Evolutionary conservation across 2,888 invertebrate species (phyloP), one percentile per base, ranked within the genome.

Genomic region (Masnerella sp.): DNA sequence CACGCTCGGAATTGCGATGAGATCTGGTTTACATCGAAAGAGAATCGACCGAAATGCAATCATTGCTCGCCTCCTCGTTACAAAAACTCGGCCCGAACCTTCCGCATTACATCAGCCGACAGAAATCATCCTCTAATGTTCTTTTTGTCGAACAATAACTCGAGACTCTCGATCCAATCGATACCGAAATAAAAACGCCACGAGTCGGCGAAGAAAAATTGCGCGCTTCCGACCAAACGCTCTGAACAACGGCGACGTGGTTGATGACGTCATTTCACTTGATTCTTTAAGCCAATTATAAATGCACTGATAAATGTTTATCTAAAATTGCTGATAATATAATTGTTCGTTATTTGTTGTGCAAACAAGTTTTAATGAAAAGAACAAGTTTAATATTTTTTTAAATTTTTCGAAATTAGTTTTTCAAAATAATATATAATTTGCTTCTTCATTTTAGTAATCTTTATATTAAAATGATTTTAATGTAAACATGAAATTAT

Each of bases 1-100:
- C 40, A n/a, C 2, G 22, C 5, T 34, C 34, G 43, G 15, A 54
- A 32, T 65, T 54, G 22, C 56, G 65, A 65, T 56, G 56, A 54
- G 49, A 30, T 38, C 47, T 58, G 28, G 7, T 36, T 47, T 18
- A 45, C 22, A 28, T 22, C 22, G 4, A 22, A 3, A 1, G 2
- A 22, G 45, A 1, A 11, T 15, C 2, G 0, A 43, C 18, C 11
- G 14, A 17, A 36, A 22, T 18, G 32, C 47, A 34, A 51, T 34
- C 12, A 51, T 22, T 51, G 36, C 2, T 18, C 20, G 9, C 25
- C 8, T 14, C 20, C 49, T 28, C 11, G 25, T 25, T 38, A 12
- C 28, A 17, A 42, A 54, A 40, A 28, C 36, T 34, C 17, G 30
- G 5, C 11, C 20, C 45, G 34, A 58, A 12, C 28, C 17, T n/a